Conservation (phyloP, 2,113 vertebrate genomes). For the Eurypyga helias region DNA sequence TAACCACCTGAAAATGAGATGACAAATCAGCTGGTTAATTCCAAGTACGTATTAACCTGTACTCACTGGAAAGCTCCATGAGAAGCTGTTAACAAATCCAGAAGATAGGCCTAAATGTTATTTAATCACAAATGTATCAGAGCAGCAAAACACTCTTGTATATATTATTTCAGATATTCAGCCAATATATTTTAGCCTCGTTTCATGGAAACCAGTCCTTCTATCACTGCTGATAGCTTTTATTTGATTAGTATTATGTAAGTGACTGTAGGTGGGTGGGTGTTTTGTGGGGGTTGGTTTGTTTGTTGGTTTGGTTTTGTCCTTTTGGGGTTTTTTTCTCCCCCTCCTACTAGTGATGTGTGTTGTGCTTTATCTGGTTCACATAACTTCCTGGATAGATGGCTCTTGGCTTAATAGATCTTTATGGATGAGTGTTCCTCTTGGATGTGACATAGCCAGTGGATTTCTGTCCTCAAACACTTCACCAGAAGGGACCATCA, state of each 20-base stretch:
- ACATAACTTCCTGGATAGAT: neutral
- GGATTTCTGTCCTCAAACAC: neutral
- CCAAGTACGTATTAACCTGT: neutral
- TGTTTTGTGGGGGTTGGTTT: neutral
- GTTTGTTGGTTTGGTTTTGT: neutral
- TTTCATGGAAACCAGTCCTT: neutral
- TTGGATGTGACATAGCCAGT: accelerated
- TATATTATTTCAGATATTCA: neutral
- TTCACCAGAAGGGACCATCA: neutral
- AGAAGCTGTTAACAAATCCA: neutral
- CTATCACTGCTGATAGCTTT: neutral
- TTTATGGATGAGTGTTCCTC: neutral
- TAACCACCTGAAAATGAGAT: neutral
- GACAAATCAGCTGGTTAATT: neutral
- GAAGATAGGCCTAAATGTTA: neutral
- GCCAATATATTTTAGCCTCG: neutral
- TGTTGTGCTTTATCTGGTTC: neutral
- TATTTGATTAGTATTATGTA: neutral
- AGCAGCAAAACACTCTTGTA: neutral
- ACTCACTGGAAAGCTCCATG: neutral
- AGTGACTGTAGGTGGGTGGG: neutral
- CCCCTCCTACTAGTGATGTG: neutral
- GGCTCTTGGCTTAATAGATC: neutral
- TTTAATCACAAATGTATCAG: neutral
- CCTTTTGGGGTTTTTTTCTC: neutral